Conservation (phyloP, 2,113 vertebrate genomes). For the Pongo pygmaeus region DNA sequence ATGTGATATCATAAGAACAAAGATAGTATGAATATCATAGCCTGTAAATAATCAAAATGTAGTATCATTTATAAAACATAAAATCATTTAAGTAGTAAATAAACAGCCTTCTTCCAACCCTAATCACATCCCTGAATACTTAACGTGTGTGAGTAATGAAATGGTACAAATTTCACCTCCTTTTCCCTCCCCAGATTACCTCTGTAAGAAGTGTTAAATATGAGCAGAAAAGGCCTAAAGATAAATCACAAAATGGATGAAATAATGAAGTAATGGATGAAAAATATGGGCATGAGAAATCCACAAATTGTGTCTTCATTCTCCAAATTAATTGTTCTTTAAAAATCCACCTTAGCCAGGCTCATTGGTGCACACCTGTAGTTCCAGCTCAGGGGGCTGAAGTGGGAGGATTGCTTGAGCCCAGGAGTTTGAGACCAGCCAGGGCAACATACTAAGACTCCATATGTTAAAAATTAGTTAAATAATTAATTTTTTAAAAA, state of each 20-base stretch:
- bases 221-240: neutral
- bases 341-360: neutral
- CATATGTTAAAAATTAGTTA: too few relatives aligned
- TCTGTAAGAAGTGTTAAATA: neutral
- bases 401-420: too few relatives aligned
- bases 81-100: neutral
- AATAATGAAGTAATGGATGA: neutral
- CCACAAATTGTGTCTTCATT: neutral
- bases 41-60: neutral
- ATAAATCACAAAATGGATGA: neutral
- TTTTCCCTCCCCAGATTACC: neutral
- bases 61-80: neutral
- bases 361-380: too few relatives aligned
- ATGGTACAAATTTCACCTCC: neutral
- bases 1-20: neutral
- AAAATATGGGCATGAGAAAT: neutral
- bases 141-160: neutral
- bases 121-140: neutral
- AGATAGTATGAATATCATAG: neutral
- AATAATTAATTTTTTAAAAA: too few relatives aligned
- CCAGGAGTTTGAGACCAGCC: too few relatives aligned
- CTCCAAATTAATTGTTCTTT: neutral
- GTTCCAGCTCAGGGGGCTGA: too few relatives aligned
- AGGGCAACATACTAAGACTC: too few relatives aligned
- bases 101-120: neutral